Conservation (phyloP, 2,113 vertebrate genomes). For the Theristicus caerulescens region DNA sequence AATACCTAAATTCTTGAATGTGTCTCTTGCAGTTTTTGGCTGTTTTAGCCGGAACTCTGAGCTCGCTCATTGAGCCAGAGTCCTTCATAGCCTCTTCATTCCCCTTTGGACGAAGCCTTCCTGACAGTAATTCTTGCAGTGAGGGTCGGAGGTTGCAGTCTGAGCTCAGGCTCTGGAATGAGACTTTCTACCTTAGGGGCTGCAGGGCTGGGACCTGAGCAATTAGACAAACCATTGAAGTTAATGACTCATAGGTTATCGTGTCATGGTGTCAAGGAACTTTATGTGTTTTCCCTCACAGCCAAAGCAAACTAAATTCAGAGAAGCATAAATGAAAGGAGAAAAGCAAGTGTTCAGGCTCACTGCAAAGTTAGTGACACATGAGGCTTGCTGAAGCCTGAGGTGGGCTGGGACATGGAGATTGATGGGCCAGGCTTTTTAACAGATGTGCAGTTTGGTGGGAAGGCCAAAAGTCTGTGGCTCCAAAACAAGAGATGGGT, state of each 20-base stretch:
- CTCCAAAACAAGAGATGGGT: not conserved
- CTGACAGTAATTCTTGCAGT: not conserved
- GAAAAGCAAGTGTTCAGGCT: slow-evolving; percentile 62
- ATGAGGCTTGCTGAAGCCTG: slow-evolving; percentile 32
- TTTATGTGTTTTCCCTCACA: slow-evolving; percentile 41
- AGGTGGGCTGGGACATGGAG: not conserved
- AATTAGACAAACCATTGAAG: slow-evolving; percentile 30
- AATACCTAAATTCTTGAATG: not conserved
- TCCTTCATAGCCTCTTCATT: not conserved
- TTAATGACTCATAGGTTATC: slow-evolving; percentile 34
- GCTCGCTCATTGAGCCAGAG: accelerated
- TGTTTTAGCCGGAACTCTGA: not conserved
- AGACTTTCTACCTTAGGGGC: not conserved
- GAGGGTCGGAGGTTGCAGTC: not conserved
- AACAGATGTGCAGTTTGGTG: slow-evolving; percentile 38
- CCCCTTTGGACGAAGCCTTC: not conserved
- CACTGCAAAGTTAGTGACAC: slow-evolving; percentile 60
- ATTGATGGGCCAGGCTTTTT: slow-evolving; percentile 15
- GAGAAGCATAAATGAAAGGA: slow-evolving; percentile 33
- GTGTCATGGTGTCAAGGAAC: slow-evolving; percentile 41
- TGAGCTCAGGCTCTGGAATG: not conserved
- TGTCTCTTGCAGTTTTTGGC: not conserved
- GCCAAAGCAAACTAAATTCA: slow-evolving; percentile 55
- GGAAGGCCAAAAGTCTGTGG: not conserved
- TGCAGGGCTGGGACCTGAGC: not conserved